phyloP scores from a whole-genome alignment of 2,113 vertebrate genomes.

The Apodemus speciosus region DNA sequence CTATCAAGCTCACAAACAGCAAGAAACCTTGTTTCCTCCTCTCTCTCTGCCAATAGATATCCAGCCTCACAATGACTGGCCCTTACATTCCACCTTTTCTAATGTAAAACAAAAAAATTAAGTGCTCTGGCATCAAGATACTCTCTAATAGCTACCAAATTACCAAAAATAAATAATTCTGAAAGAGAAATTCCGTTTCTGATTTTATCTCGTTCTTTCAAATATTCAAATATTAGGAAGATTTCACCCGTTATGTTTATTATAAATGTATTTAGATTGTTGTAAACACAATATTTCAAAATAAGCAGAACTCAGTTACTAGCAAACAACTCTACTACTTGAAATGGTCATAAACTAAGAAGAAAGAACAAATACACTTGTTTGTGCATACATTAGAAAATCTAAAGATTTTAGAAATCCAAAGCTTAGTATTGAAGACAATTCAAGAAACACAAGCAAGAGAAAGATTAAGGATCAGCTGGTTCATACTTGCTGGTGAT shows the following conservation, averaged over 20 bases:
- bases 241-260: background rate
- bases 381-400: background rate
- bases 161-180: constrained; percentile 14
- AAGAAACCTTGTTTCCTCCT: background rate
- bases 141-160: background rate
- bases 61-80: background rate
- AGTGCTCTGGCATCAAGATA: background rate
- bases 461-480: background rate
- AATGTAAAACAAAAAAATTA: background rate
- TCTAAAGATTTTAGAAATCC: background rate
- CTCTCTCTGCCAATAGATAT: background rate
- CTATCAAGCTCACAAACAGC: background rate
- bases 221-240: constrained; percentile 29
- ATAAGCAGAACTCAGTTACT: background rate
- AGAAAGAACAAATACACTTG: background rate
- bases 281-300: constrained; percentile 42
- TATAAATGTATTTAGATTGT: background rate
- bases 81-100: background rate
- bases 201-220: background rate
- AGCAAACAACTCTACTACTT: background rate
- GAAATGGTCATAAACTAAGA: background rate
- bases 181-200: constrained; percentile 37
- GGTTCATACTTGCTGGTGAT: background rate
- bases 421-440: background rate
- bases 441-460: background rate